Evolutionary conservation across 2,888 invertebrate genomes (phyloP).

Genomic region (Schizaphis graminum): DNA sequence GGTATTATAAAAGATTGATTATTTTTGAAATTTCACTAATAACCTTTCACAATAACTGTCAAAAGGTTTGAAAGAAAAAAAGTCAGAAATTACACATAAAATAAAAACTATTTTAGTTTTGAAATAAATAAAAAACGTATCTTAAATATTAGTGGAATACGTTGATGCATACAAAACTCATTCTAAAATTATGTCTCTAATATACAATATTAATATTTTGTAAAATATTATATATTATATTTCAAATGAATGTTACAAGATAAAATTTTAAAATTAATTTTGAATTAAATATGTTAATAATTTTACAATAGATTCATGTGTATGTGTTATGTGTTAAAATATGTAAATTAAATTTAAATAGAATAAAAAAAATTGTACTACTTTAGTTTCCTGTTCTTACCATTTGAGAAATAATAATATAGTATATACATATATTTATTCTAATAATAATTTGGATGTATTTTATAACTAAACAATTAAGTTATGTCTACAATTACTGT

Average conservation of each 20-base stretch:
- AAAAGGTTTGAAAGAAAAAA: not conserved
- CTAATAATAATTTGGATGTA: too few species aligned
- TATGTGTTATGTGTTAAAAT: too few species aligned
- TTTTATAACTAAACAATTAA: too few species aligned
- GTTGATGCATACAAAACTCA: not conserved
- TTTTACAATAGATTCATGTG: too few species aligned
- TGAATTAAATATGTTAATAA: too few species aligned
- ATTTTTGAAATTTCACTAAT: not conserved
- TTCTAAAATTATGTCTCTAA: not conserved
- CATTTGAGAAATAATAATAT: too few species aligned
- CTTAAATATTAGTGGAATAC: not conserved
- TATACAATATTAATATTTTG: not conserved
- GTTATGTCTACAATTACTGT: too few species aligned
- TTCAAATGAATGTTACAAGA: not conserved
- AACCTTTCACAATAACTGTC: not conserved
- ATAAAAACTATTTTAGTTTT: not conserved
- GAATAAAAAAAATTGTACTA: too few species aligned
- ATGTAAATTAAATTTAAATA: too few species aligned
- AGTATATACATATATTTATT: too few species aligned
- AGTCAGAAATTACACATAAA: not conserved
- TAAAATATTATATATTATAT: conserved; percentile 11
- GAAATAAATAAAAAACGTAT: not conserved
- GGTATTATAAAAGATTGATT: not conserved
- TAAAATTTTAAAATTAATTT: too few species aligned
- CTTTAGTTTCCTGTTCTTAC: too few species aligned